Conservation (phyloP, 2,797 vertebrate genomes). For the Phoeniculus purpureus region DNA sequence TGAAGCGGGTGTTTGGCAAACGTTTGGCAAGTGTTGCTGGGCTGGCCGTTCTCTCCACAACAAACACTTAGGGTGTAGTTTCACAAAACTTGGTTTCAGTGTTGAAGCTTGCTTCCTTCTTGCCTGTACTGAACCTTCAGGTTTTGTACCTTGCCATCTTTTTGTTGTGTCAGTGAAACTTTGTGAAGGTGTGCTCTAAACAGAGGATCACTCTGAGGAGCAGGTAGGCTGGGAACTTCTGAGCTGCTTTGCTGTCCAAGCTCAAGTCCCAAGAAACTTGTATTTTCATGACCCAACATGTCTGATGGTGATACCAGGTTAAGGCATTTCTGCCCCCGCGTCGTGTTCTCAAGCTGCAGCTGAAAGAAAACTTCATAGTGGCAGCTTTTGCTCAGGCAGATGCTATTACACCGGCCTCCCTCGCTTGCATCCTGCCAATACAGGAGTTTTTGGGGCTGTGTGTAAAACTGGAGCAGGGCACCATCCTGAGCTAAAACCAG, state of each 20-base stretch:
- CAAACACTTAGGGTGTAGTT: neutral
- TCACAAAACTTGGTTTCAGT: slow-evolving; percentile 15
- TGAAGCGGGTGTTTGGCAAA: slow-evolving; percentile 14
- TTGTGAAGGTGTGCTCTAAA: slow-evolving; percentile 25
- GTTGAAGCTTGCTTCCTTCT: neutral
- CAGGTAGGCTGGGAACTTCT: slow-evolving; percentile 11
- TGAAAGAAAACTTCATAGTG: neutral
- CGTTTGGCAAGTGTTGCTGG: neutral
- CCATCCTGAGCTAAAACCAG: neutral
- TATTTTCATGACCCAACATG: slow-evolving; percentile 37
- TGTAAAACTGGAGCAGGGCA: neutral
- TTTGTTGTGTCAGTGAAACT: slow-evolving; percentile 49
- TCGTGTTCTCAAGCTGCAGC: neutral
- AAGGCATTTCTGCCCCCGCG: neutral
- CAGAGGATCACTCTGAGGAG: neutral
- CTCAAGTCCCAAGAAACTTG: neutral
- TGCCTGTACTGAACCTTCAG: neutral
- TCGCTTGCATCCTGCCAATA: neutral
- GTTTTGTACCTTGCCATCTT: neutral
- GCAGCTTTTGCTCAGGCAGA: neutral
- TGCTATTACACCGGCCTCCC: neutral
- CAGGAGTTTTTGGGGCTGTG: neutral
- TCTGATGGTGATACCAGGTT: neutral
- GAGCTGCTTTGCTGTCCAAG: slow-evolving; percentile 31
- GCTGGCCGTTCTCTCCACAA: neutral